A percentile compares a stretch with the other conserved stretches of the same genome.
phyloP scores from a whole-genome alignment of 2,797 vertebrate genomes.

The Gila robusta region DNA sequence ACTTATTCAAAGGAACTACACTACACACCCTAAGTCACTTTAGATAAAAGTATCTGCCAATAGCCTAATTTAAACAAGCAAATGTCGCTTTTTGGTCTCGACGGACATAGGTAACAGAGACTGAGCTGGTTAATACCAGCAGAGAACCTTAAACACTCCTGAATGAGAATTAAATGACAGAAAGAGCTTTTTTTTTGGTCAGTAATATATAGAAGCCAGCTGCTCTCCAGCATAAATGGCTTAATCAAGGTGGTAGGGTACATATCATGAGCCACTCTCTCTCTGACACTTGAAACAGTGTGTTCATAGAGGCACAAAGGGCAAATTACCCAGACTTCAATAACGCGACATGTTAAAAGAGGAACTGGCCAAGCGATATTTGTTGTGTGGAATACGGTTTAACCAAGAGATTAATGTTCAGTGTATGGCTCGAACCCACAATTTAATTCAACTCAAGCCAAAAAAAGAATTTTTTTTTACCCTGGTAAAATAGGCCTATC shows the following conservation, averaged over 20 bases:
- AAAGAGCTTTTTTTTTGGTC: constrained; percentile 10
- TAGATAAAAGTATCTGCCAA: not conserved
- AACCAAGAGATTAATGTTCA: constrained; percentile 65
- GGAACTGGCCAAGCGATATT: constrained; percentile 7
- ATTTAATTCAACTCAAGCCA: not conserved
- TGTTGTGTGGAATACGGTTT: not conserved
- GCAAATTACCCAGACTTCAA: constrained; percentile 42
- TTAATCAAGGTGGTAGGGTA: constrained; percentile 32
- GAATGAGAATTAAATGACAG: not conserved
- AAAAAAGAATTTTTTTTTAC: not conserved
- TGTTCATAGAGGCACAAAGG: constrained; percentile 38
- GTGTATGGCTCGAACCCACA: constrained; percentile 46
- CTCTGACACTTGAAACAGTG: constrained; percentile 24
- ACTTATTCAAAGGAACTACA: not conserved
- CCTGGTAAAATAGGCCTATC: not conserved
- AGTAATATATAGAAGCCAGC: constrained; percentile 27
- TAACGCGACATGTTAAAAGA: constrained; percentile 9
- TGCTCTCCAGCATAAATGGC: constrained; percentile 30
- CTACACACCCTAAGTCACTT: not conserved
- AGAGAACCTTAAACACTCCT: not conserved
- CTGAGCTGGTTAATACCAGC: constrained; percentile 1
- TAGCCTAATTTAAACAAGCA: constrained; percentile 14
- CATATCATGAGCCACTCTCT: constrained; percentile 12
- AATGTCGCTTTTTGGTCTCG: not conserved
- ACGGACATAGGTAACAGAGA: not conserved